Conservation (phyloP, 2,888 invertebrate genomes). For the Microdon myrmicae region DNA sequence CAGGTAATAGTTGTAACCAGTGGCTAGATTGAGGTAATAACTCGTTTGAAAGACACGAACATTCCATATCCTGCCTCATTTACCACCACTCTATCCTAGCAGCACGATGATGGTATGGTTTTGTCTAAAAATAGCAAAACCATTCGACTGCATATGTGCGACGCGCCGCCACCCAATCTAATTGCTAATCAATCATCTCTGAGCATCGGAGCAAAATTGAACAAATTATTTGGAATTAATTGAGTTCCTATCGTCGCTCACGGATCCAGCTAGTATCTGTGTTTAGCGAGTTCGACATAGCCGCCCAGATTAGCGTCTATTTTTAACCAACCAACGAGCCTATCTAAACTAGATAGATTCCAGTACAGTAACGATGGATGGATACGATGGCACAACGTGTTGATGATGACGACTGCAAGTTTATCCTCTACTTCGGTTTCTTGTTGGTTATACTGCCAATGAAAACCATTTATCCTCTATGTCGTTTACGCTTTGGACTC, state of each 20-base stretch:
- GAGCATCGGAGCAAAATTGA: slow-evolving; percentile 45
- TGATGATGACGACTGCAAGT: slow-evolving; percentile 10
- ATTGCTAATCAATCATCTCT: slow-evolving; percentile 50
- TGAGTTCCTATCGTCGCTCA: slow-evolving; percentile 20
- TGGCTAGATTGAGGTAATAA: slow-evolving; percentile 14
- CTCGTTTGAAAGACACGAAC: slow-evolving; percentile 43
- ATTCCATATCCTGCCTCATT: slow-evolving; percentile 16
- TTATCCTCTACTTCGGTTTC: too few relatives aligned
- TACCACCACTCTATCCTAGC: neutral
- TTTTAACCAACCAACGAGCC: slow-evolving; percentile 37
- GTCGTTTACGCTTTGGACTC: neutral
- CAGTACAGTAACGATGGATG: slow-evolving; percentile 8
- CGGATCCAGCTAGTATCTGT: neutral
- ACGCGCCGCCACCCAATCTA: slow-evolving; percentile 40
- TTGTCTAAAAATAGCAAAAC: slow-evolving; percentile 39
- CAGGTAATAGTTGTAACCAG: slow-evolving; percentile 2
- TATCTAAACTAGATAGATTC: slow-evolving; percentile 42
- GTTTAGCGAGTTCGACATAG: neutral
- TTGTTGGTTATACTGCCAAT: slow-evolving; percentile 8
- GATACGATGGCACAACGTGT: slow-evolving; percentile 1
- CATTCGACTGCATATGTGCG: slow-evolving; percentile 1
- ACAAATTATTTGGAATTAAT: slow-evolving; percentile 52
- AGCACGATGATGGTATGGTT: slow-evolving; percentile 4
- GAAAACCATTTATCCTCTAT: too few relatives aligned
- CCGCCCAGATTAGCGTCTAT: slow-evolving; percentile 37